Base-by-base conservation (phyloP, 2,797 vertebrate genomes). In the Pitangus sulphuratus region DNA sequence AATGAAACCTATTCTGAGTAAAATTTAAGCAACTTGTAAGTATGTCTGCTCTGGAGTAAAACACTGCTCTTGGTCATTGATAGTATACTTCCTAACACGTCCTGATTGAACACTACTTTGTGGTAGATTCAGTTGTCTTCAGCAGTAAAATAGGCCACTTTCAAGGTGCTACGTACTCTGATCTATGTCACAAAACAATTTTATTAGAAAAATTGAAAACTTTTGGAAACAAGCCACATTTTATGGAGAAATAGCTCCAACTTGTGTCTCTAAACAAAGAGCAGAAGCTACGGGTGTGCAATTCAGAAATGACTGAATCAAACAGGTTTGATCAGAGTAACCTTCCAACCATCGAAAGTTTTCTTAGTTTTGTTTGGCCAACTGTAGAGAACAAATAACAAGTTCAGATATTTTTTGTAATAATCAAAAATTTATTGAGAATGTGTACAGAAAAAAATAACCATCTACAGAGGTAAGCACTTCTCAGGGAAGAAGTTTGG, bases 361-460 rank as follows among this genome's bases (percentile, higher is more conserved):
- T 89, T 35, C 50, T 74, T 89, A 56, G 28, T 28, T 39, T 35
- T 65, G 18, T 58, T 71, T 87, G 22, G 40, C 12, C 56, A 68
- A 62, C n/a, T 57, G n/a, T 14, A 77, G 35, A 87, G 30, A 62
- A 95, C 68, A 94, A 78, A 76, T 31, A 62, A 60, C 60, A 94
- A 66, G 7, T 48, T 72, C 51, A 84, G 56, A 75, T 31, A 62
- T 70, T 82, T 84, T 87, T 87, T 68, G 91, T 97, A 96, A 86
- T 80, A 97, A 97, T 96, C 62, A 96, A 96, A 97, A 96, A 75
- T 98, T 97, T 98, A 98, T 97, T 98, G 88, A 96, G 95, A 93
- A 96, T 64, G 76, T 77, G 92, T 89, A 94, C 93, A 96, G 97
- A 97, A 97, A 95, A 88, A 96, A 97, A 91, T 69, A 95, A 93